Base-by-base conservation (phyloP, 1,140 invertebrate species). In the Drosophila suzukii region DNA sequence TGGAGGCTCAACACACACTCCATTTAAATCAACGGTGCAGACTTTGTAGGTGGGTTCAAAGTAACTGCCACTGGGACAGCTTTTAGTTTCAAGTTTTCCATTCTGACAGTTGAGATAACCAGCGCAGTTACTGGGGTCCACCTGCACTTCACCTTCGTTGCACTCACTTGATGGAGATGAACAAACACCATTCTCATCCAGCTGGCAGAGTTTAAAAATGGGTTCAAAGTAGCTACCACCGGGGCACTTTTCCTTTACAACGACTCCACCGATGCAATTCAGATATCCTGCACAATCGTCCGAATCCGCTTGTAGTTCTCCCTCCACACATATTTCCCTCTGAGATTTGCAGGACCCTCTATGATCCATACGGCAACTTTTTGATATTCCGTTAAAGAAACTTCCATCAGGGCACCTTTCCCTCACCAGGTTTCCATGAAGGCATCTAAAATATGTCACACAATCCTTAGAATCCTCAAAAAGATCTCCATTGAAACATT, bases 181-280 rank as follows among this genome's bases (percentile, higher is more conserved):
- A 59, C 36, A 24, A 53, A 79, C 12, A 46, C 11, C 77, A 44
- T 68, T 74, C 15, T 46, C 56, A 49, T 79, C 76, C 1, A 68
- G 17, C 0, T 68, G 24, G 32, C 77, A 79, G 15, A 24, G 34
- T 0, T 58, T 54, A 4, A 43, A 13, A 0, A 32, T 53, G 4
- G 46, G 38, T 13, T 79, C 62, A 4, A 78, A 79, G 43, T 65
- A 72, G 17, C 54, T 78, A 30, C 76, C 76, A n/a, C 34, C 47
- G 10, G 49, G 4, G 10, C 76, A 78, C 6, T 47, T 43, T 10
- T 60, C 15, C 15, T 63, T 13, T 6, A 34, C 41, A n/a, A 63
- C 10, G 0, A 17, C 39, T 0, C 76, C 70, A 20, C 49, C 30
- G 0, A 20, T 3, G 4, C 77, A 79, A 5, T 54, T n/a, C 2